phyloP scores from a whole-genome alignment of 1,140 invertebrate genomes.

The Eumeta japonica region DNA sequence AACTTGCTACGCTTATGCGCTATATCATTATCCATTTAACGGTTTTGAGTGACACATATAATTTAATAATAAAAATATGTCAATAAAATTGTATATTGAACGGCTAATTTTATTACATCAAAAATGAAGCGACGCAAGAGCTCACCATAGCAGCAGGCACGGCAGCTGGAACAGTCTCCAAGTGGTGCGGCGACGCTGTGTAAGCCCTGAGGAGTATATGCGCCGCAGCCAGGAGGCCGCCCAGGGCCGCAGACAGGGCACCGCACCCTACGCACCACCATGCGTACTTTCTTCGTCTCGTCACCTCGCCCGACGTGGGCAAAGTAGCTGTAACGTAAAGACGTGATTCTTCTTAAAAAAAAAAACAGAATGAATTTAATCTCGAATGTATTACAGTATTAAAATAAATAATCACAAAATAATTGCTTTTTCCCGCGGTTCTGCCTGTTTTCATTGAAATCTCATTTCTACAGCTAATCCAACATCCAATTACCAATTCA shows the following conservation, averaged over 20 bases:
- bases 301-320: not conserved
- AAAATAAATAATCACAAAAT: too few species aligned
- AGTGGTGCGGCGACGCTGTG: constrained; percentile 47
- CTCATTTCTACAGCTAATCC: constrained; percentile 4
- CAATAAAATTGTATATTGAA: constrained; percentile 3
- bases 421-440: not conserved
- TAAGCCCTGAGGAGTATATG: constrained; percentile 44
- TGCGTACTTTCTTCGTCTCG: constrained; percentile 41
- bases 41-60: not conserved
- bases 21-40: not conserved
- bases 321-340: not conserved
- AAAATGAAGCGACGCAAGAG: too few species aligned
- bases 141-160: constrained; percentile 53
- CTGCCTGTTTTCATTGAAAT: not conserved
- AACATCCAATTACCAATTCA: constrained; percentile 3
- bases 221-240: constrained; percentile 43
- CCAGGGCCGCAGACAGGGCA: constrained; percentile 39
- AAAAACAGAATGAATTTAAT: too few species aligned
- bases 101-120: too few species aligned
- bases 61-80: constrained; percentile 3
- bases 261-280: constrained; percentile 55
- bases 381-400: too few species aligned
- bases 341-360: too few species aligned
- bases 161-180: constrained; percentile 52
- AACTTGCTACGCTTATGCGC: too few species aligned